Percentiles rank a stretch among this genome's conserved stretches.
Evolutionary conservation across 92 coral and sea anemone species (phyloP).

Genomic region (Parazoanthus atlanticus): DNA sequence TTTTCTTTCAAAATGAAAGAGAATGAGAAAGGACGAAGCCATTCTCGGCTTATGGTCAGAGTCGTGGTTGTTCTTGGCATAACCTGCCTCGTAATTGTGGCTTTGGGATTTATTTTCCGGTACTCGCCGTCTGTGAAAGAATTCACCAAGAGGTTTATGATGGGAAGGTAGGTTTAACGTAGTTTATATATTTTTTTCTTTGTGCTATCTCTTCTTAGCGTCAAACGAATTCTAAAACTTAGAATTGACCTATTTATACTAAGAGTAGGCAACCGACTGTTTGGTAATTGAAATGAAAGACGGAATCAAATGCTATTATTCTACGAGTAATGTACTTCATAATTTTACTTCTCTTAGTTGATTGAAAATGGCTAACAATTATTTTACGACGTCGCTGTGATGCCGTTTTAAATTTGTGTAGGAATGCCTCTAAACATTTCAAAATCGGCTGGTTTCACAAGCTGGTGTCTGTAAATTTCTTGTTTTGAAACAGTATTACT

Average conservation of each 20-base stretch:
- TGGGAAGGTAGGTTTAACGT: conserved; percentile 72
- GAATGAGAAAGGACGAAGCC: not conserved
- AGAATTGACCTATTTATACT: not conserved
- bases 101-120: conserved; percentile 57
- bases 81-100: conserved; percentile 48
- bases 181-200: not conserved
- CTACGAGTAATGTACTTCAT: not conserved
- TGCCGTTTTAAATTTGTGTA: no score
- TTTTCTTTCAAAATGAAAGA: conserved; percentile 8
- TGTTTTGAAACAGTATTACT: no score
- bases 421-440: no score
- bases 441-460: no score
- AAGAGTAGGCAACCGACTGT: not conserved
- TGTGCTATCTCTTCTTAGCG: not conserved
- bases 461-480: no score
- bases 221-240: not conserved
- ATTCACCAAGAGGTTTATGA: conserved; percentile 72
- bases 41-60: not conserved
- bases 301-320: not conserved
- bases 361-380: no score
- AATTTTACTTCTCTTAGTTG: no score
- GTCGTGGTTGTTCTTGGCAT: conserved; percentile 32
- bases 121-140: conserved; percentile 59
- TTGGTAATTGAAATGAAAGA: not conserved
- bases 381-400: not conserved